Conservation (phyloP, 2,113 vertebrate genomes). For the Dromaius novaehollandiae region DNA sequence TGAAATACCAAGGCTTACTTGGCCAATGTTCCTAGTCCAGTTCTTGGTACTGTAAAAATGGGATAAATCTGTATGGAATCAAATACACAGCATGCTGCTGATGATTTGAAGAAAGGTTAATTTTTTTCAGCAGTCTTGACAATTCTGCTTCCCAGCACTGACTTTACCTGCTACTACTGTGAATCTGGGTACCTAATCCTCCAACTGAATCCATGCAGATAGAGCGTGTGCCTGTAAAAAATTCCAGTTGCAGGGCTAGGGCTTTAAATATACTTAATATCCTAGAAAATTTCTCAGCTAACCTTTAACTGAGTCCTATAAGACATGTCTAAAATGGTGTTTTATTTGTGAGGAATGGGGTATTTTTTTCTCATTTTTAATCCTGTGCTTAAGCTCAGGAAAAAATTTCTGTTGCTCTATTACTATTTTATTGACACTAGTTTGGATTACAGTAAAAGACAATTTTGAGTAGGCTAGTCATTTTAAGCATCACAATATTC, state of each 20-base stretch:
- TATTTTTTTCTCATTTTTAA: background rate
- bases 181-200: conserved; percentile 67
- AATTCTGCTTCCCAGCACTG: conserved; percentile 52
- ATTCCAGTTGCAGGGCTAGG: conserved; percentile 32
- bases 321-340: conserved; percentile 4
- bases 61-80: conserved; percentile 16
- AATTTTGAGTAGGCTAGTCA: background rate
- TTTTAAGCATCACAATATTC: conserved; percentile 22
- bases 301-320: conserved; percentile 37
- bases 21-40: background rate
- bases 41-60: conserved; percentile 46
- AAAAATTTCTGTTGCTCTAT: background rate
- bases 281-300: conserved; percentile 20
- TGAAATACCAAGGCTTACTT: conserved; percentile 17
- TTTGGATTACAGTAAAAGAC: conserved; percentile 25
- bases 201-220: conserved; percentile 34
- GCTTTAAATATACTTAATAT: conserved; percentile 15
- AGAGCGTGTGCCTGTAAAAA: conserved; percentile 38
- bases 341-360: conserved; percentile 28
- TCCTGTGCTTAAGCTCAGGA: conserved; percentile 47
- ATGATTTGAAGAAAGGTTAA: conserved; percentile 4
- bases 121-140: conserved; percentile 48
- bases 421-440: background rate
- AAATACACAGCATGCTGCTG: conserved; percentile 39
- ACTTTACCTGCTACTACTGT: conserved; percentile 74